phyloP scores from a whole-genome alignment of 2,888 invertebrate genomes.

The Drosophila differens region DNA sequence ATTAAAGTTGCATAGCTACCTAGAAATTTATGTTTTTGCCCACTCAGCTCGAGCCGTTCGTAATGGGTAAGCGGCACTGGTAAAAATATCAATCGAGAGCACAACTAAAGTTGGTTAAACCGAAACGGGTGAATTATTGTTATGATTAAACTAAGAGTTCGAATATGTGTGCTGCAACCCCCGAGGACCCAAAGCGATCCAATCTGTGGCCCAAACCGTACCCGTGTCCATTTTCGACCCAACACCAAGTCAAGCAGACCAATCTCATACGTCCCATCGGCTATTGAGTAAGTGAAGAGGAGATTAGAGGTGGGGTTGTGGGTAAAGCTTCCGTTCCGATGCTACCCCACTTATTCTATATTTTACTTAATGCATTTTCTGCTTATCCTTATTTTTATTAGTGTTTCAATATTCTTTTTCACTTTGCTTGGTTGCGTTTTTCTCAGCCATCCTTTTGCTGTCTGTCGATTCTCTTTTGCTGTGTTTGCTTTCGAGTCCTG shows the following conservation, averaged over 20 bases:
- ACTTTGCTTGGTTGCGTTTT: constrained; percentile 80
- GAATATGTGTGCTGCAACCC: constrained; percentile 23
- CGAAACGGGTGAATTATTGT: constrained; percentile 81
- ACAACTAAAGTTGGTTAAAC: constrained; percentile 42
- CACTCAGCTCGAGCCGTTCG: constrained; percentile 21
- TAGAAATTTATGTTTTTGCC: not conserved
- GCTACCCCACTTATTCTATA: constrained; percentile 76
- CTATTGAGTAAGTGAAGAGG: constrained; percentile 6
- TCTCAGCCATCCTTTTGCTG: constrained; percentile 61
- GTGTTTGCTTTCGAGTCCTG: constrained; percentile 44
- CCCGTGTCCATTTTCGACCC: constrained; percentile 40
- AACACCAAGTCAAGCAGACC: constrained; percentile 43
- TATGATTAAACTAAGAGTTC: constrained; percentile 67
- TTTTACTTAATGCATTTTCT: constrained; percentile 82
- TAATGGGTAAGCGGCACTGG: not conserved
- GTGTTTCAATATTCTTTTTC: constrained; percentile 82
- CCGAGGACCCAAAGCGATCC: constrained; percentile 34
- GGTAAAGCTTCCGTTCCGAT: constrained; percentile 17
- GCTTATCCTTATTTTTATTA: constrained; percentile 82
- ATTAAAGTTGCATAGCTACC: constrained; percentile 6
- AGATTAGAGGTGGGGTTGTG: not conserved
- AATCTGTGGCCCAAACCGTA: constrained; percentile 46
- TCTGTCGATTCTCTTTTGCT: constrained; percentile 42
- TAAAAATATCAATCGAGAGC: constrained; percentile 32
- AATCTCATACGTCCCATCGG: constrained; percentile 55